These are phyloP conservation scores for Poeciliopsis occidentalis DNA, from an alignment of 2,113 vertebrate genomes.

Conservation along the genomic window DNA sequence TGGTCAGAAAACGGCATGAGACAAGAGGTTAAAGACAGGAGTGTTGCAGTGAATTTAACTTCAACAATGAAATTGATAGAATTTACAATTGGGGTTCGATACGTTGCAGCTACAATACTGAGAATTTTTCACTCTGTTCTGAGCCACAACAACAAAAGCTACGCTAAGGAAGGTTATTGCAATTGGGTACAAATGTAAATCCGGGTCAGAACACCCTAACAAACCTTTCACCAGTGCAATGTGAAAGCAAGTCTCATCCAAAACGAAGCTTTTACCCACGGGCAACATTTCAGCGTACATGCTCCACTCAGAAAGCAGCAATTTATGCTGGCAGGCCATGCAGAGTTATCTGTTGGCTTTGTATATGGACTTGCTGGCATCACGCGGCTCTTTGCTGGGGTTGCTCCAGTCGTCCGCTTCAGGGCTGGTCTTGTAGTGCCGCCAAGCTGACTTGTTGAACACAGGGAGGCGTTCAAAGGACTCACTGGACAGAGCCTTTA, in stretches of 20 bases:
- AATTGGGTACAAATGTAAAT: constrained; percentile 40
- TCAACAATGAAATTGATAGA: neutral
- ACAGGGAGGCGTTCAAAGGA: constrained; percentile 96
- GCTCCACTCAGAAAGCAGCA: constrained; percentile 29
- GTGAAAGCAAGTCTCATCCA: constrained; percentile 34
- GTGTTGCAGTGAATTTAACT: constrained; percentile 9
- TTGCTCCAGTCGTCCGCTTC: constrained; percentile 99
- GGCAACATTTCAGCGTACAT: constrained; percentile 56
- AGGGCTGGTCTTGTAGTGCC: constrained; percentile 94
- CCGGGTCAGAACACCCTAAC: constrained; percentile 15
- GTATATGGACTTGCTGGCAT: constrained; percentile 91
- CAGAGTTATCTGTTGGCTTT: constrained; percentile 88
- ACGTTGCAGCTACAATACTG: neutral
- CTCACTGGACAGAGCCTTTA: constrained; percentile 95
- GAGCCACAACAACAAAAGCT: constrained; percentile 48
- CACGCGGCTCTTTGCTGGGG: constrained; percentile 94
- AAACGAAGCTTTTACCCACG: constrained; percentile 52
- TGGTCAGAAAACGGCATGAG: constrained; percentile 22
- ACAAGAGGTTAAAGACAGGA: neutral
- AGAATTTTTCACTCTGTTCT: constrained; percentile 22
- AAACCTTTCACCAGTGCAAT: constrained; percentile 34
- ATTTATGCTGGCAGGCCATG: constrained; percentile 15
- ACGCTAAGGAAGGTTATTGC: constrained; percentile 55
- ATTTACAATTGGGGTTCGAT: neutral
- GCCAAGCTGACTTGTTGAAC: constrained; percentile 97